Base-by-base conservation (phyloP, 2,888 invertebrate species). In the Papilio elwesi region DNA sequence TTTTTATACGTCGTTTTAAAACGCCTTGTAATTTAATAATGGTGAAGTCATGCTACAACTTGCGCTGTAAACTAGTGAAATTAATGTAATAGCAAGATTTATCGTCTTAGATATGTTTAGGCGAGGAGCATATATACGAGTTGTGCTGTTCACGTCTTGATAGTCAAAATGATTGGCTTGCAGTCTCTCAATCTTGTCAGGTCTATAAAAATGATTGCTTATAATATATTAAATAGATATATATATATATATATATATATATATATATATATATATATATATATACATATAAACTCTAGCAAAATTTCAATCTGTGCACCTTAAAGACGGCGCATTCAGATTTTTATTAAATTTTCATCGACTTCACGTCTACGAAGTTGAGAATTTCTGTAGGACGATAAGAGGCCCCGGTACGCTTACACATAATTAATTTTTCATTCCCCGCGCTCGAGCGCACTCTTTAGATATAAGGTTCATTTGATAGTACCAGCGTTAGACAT, bases 341-440 rank as follows among this genome's bases (percentile, higher is more conserved):
- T 57, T 57, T 57, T 59, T 43, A 43, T 62, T 43, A 62, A 62
- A 62, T 43, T 62, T 43, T 43, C 59, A 43, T 62, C 59, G n/a
- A 38, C 59, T 15, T 15, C 7, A 3, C 52, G 15, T 15, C 8
- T 15, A n/a, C 59, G 38, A 8, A 59, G 57, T 57, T 26, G 57
- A 57, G 59, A 38, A 43, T 43, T 62, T 62, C 59, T 15, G 43
- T 62, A 38, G 59, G 36, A 59, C n/a, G 59, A 43, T 43, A 62
- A 62, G 6, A 59, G 43, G 59, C 3, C 59, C 9, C 59, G 38
- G 47, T 48, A 59, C 38, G 51, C n/a, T 43, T 63, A 63, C 43
- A 53, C 12, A 53, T n/a, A 70, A 65, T 55, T 70, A 70, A 49
- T 70, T 70, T 70, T 65, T 51, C 65, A 65, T 13, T 9, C 57